Evolutionary conservation across 1,140 invertebrate species (phyloP).

Genomic region (Aricia agestis): DNA sequence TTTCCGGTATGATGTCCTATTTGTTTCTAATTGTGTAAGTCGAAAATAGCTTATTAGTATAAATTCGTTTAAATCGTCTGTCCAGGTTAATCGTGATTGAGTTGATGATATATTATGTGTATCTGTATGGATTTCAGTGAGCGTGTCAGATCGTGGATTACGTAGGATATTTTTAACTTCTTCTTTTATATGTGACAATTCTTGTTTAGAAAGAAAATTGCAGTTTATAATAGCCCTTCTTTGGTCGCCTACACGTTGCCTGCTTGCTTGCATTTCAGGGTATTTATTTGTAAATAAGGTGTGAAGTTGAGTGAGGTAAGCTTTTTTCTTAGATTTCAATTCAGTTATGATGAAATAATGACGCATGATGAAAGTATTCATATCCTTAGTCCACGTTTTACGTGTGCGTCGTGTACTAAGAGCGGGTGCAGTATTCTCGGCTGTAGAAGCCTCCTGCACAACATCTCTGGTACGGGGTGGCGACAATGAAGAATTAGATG

Average conservation of each 20-base stretch:
- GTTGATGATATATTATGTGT: background rate
- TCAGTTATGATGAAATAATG: constrained; percentile 14
- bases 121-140: background rate
- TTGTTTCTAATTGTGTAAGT: constrained; percentile 29
- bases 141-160: background rate
- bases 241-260: constrained; percentile 34
- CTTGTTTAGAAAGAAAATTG: constrained; percentile 23
- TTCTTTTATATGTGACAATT: constrained; percentile 20
- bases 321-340: constrained; percentile 15
- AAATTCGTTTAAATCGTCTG: constrained; percentile 26
- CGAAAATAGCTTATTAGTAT: constrained; percentile 27
- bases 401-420: background rate
- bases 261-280: constrained; percentile 25
- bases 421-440: background rate
- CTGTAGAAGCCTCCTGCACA: background rate
- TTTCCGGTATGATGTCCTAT: constrained; percentile 31
- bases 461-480: background rate
- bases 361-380: constrained; percentile 18
- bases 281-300: constrained; percentile 29
- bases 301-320: constrained; percentile 22
- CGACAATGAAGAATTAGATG: background rate
- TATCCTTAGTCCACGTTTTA: background rate
- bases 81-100: constrained; percentile 23
- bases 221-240: constrained; percentile 25
- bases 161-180: constrained; percentile 22